Conservation (phyloP, 2,888 invertebrate genomes). For the Apamea sordens region DNA sequence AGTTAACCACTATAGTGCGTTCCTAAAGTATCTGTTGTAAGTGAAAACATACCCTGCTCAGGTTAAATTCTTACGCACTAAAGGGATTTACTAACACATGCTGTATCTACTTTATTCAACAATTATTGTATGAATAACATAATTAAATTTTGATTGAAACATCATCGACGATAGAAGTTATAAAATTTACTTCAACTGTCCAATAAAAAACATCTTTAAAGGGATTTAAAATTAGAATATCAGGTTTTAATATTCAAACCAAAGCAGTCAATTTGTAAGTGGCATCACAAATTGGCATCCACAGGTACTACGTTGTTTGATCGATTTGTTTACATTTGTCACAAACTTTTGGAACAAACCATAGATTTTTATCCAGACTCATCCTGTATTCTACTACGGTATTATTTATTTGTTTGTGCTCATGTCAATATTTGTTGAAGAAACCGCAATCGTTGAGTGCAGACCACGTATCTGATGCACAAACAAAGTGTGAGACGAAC, state of each 20-base stretch:
- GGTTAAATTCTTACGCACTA: neutral
- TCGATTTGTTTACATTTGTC: neutral
- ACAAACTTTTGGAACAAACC: neutral
- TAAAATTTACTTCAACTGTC: too few species aligned
- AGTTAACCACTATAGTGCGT: neutral
- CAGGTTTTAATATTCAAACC: neutral
- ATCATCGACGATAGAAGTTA: neutral
- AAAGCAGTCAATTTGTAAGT: neutral
- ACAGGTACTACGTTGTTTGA: neutral
- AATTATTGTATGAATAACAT: neutral
- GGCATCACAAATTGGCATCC: neutral
- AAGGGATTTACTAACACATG: neutral
- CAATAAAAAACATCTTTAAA: too few species aligned
- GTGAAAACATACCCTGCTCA: neutral
- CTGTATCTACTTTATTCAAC: neutral
- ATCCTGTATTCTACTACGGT: neutral
- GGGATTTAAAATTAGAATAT: neutral
- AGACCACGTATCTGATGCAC: slow-evolving; percentile 26
- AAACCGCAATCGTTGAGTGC: slow-evolving; percentile 5
- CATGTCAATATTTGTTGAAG: slow-evolving; percentile 9
- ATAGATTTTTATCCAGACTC: neutral
- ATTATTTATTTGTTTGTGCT: neutral
- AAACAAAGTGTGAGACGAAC: slow-evolving; percentile 15
- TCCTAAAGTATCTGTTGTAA: neutral
- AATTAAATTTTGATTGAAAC: neutral